Evolutionary conservation across 30 jellyfish, hydroid and myxozoan genomes (phyloP), one percentile per base, ranked within the genome.

Genomic region (Turritopsis dohrnii): DNA sequence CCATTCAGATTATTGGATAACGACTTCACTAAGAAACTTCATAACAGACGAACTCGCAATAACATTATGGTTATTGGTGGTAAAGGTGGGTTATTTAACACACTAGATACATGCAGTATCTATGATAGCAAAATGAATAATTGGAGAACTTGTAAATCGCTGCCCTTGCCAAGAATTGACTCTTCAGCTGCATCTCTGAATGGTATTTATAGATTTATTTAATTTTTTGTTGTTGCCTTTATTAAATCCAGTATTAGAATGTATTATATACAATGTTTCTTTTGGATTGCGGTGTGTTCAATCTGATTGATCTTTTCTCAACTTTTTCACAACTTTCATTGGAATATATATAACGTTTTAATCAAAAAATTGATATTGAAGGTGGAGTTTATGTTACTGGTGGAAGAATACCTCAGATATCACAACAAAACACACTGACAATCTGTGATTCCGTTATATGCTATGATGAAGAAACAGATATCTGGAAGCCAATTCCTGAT

Each of bases 41-140:
- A 87, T 21, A 21, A 83, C 29, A 86, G 97, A 54, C 75, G 95
- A 60, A 91, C 75, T n/a, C 73, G 87, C 22, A 85, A 91, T 66
- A 87, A 83, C 29, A 72, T 91, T 21, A 80, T 91, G 28, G 89
- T 91, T 7, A 82, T 87, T 24, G 97, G 97, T 52, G 97, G 97
- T 21, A 91, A 91, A 72, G 90, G 82, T 1, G 92, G 97, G 22
- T 79, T 86, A 65, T 80, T 91, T 52, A 88, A 84, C 53, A 80
- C 85, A 1, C 88, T 87, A 18, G 74, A 72, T 30, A 79, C 94
- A 66, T 86, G 96, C 76, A 92, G 86, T 28, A 29, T 79, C 53
- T 86, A 83, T 83, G 60, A 54, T 83, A 76, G 52, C 21, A 29
- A 72, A 52, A 75, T n/a, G 53, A 80, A 54, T 81, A 74, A 71